Percentiles rank a stretch among this genome's conserved stretches.
Evolutionary conservation across 2,888 invertebrate species (phyloP).

Genomic region (Amaurobius ferox): DNA sequence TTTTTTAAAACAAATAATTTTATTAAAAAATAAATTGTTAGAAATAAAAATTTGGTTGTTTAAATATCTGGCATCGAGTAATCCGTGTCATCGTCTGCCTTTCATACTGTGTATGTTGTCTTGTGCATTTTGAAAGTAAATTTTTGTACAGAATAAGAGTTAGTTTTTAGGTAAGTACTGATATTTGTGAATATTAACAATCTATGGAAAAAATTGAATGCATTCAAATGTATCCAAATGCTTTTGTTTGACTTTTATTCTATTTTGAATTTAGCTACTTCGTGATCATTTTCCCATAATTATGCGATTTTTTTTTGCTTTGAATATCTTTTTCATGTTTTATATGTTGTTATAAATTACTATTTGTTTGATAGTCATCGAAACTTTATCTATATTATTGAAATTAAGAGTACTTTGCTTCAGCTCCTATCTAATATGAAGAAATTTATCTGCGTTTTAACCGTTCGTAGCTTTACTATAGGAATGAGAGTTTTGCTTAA

Average conservation of each 20-base stretch:
- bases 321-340: background rate
- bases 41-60: background rate
- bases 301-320: background rate
- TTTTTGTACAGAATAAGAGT: conserved; percentile 49
- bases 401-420: no score
- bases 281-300: background rate
- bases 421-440: no score
- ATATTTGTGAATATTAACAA: background rate
- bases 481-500: no score
- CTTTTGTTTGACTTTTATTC: background rate
- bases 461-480: no score
- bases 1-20: background rate
- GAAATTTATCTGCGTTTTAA: no score
- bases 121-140: background rate
- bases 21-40: background rate
- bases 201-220: no score
- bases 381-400: no score
- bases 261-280: background rate
- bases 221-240: background rate
- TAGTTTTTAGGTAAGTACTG: conserved; percentile 39
- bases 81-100: conserved; percentile 61
- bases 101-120: conserved; percentile 30
- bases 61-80: conserved; percentile 38
- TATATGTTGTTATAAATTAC: background rate
- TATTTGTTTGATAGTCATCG: background rate